These are phyloP conservation scores for Prochilodus magdalenae DNA, from an alignment of 2,113 vertebrate species.

Conservation along the genomic window DNA sequence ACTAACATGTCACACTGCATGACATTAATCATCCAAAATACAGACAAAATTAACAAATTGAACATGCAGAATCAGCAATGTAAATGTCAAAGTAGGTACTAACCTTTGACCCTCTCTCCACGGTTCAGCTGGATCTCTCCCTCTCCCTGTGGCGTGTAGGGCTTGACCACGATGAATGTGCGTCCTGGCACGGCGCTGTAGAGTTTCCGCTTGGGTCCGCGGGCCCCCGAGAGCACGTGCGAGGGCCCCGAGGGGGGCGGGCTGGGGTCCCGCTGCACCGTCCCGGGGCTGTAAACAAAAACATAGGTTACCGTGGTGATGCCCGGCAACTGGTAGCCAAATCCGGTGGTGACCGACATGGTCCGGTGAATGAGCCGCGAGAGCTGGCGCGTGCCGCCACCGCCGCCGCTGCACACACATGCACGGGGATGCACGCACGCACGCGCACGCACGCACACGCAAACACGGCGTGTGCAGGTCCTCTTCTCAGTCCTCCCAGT, in stretches of 20 bases:
- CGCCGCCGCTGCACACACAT: too few relatives aligned
- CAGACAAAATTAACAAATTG: neutral
- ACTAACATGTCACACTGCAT: too few relatives aligned
- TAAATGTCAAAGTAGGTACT: constrained; percentile 57
- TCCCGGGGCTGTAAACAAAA: constrained; percentile 95
- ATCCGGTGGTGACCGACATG: constrained; percentile 81
- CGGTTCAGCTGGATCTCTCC: constrained; percentile 95
- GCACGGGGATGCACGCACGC: constrained; percentile 33
- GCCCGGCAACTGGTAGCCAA: constrained; percentile 85
- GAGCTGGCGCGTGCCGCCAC: constrained; percentile 43
- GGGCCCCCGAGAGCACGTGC: constrained; percentile 77
- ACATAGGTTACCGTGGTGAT: constrained; percentile 95
- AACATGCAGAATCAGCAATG: neutral
- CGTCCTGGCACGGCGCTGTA: constrained; percentile 95
- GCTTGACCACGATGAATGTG: constrained; percentile 94
- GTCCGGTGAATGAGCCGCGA: constrained; percentile 48
- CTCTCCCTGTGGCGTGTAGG: constrained; percentile 90
- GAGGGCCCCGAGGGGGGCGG: constrained; percentile 77
- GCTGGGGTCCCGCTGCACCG: constrained; percentile 81
- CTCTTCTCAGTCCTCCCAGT: constrained; percentile 44
- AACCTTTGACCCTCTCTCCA: constrained; percentile 95
- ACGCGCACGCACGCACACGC: constrained; percentile 8
- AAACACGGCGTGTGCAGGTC: constrained; percentile 40
- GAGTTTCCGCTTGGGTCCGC: constrained; percentile 93
- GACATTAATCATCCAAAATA: neutral